Base-by-base conservation (phyloP, 2,113 vertebrate genomes). In the Sturnus vulgaris region DNA sequence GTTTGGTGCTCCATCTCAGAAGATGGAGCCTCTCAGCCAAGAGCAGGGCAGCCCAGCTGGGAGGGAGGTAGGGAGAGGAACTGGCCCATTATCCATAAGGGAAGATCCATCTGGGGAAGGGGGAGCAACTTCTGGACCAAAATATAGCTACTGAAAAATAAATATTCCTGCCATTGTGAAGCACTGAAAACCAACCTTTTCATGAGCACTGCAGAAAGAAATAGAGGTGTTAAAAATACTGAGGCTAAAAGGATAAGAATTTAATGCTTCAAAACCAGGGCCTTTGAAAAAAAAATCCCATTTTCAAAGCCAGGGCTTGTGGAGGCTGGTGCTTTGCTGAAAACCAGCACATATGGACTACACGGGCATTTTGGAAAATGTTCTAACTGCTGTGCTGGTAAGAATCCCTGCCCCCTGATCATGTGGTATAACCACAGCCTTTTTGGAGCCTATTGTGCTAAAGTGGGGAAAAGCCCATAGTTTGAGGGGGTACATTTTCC, bases 31-130 rank as follows among this genome's bases (percentile, higher is more conserved):
- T 56, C 7, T 83, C 18, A 52, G 61, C 5, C 0, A 5, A 68
- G n/a, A 69, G 55, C 46, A 31, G 25, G 44, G 44, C 46, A 85
- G 23, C 8, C 20, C 0, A 0, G 40, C 12, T 0, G 0, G 47
- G 13, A 90, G 31, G 33, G 23, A 82, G 28, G 7, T 60, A 82
- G 16, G 20, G 57, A 83, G 47, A 86, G 50, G 33, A 86, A 20
- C 9, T 40, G 15, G 12, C 11, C 4, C 3, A 0, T 70, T 55
- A 59, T 3, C 9, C 22, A 33, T 3, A 3, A 52, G 6, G 16
- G 14, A 82, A 75, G 23, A 10, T 46, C 30, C 20, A 27, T 10
- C 27, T n/a, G 8, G 8, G 22, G 15, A 73, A 53, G 6, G 15
- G 9, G 21, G 69, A 83, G 33, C 13, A 77, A 33, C 3, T 19